phyloP scores from a whole-genome alignment of 2,797 vertebrate species.

The Poeciliopsis infans region DNA sequence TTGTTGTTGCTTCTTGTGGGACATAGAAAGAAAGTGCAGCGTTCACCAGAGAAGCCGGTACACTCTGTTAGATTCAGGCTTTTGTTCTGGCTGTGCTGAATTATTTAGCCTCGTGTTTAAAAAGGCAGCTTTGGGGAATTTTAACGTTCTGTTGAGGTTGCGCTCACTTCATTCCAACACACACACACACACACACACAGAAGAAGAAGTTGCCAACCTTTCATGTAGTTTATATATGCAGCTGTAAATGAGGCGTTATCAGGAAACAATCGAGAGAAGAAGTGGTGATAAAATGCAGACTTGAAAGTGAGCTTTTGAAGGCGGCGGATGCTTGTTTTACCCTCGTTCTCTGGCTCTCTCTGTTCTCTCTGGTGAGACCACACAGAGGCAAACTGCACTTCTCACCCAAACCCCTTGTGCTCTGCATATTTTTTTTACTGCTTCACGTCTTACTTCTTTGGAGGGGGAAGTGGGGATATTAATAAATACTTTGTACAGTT shows the following conservation, averaged over 20 bases:
- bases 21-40: constrained; percentile 55
- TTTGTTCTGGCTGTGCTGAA: constrained; percentile 72
- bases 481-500: constrained; percentile 43
- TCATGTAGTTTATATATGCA: constrained; percentile 41
- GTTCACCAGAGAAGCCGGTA: constrained; percentile 41
- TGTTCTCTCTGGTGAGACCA: constrained; percentile 46
- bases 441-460: constrained; percentile 44
- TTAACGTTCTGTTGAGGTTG: constrained; percentile 47
- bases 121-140: constrained; percentile 63
- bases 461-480: constrained; percentile 6
- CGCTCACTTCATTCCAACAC: constrained; percentile 39
- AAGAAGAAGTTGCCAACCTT: constrained; percentile 44
- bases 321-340: constrained; percentile 53
- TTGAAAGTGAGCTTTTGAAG: constrained; percentile 50
- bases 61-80: constrained; percentile 55
- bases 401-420: constrained; percentile 36
- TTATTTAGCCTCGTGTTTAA: constrained; percentile 77
- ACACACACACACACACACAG: constrained; percentile 1
- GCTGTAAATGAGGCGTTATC: constrained; percentile 52
- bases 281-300: constrained; percentile 35
- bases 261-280: constrained; percentile 23
- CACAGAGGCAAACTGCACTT: constrained; percentile 32
- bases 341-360: constrained; percentile 46
- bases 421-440: constrained; percentile 42
- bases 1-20: constrained; percentile 66